These are phyloP conservation scores for Drosophila lowei DNA, from an alignment of 1,140 invertebrate species.

Conservation along the genomic window DNA sequence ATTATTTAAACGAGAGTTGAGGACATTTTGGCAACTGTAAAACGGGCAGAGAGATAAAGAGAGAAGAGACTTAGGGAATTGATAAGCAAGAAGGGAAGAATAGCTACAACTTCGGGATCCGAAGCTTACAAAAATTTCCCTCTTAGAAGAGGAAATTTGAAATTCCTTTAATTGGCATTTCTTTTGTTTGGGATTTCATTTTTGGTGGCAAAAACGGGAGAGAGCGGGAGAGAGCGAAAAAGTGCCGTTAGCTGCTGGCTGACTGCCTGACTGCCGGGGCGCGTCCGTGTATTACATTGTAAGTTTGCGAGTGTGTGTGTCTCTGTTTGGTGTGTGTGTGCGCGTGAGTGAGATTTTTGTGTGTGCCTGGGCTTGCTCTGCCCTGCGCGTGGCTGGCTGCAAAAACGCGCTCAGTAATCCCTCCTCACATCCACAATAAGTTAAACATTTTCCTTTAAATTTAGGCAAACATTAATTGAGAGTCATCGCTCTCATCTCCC, in stretches of 20 bases:
- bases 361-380: conserved; percentile 47
- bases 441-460: conserved; percentile 8
- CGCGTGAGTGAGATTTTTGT: conserved; percentile 46
- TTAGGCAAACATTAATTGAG: conserved; percentile 7
- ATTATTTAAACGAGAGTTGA: conserved; percentile 45
- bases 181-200: conserved; percentile 35
- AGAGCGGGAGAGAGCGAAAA: conserved; percentile 31
- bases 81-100: background rate
- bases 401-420: conserved; percentile 43
- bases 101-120: background rate
- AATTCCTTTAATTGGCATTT: conserved; percentile 32
- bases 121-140: too few relatives aligned
- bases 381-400: conserved; percentile 40
- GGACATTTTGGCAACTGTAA: conserved; percentile 46
- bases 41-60: conserved; percentile 5
- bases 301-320: conserved; percentile 20
- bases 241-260: conserved; percentile 60
- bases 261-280: conserved; percentile 34
- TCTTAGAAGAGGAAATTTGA: too few relatives aligned
- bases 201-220: conserved; percentile 40
- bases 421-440: conserved; percentile 4
- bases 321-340: conserved; percentile 26
- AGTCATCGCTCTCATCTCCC: too few relatives aligned
- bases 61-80: background rate
- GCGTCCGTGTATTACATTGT: conserved; percentile 52